Base-by-base conservation (phyloP, 1,140 invertebrate species). In the Drosophila melanica region DNA sequence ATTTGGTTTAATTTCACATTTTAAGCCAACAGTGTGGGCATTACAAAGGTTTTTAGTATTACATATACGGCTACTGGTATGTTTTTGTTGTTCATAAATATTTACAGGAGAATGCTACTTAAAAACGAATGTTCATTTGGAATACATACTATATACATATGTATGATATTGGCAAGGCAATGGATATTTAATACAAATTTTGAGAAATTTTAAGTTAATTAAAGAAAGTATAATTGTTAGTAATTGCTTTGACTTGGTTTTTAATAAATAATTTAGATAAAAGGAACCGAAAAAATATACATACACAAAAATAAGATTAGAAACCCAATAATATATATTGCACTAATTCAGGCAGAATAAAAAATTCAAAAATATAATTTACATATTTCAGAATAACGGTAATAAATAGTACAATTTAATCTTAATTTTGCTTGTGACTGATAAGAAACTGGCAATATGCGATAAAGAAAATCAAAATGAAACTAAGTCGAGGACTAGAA, bases 401-500 rank as follows among this genome's bases (percentile, higher is more conserved):
- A 47, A 12, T 23, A 47, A 47, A 0, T 41, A 23, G 23, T 23
- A 8, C 20, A n/a, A n/a, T n/a, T n/a, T n/a, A n/a, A n/a, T n/a
- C n/a, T n/a, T n/a, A n/a, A n/a, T n/a, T n/a, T n/a, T n/a, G n/a
- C n/a, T n/a, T n/a, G n/a, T n/a, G n/a, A n/a, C n/a, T 27, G 48
- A 4, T 63, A 77, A 62, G 54, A 66, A 77, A 77, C 44, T 67
- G 71, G 44, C 30, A 59, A 42, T 41, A 42, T 77, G 48, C 18
- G 18, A 47, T 4, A 42, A 11, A 12, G 45, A 42, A 30, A 16
- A 27, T 27, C 27, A 30, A 35, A 12, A 50, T 54, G 33, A 57
- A 62, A 39, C 39, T 35, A 54, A 64, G 18, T 11, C 47, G 33
- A 62, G 33, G 81, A 86, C 84, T 86, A 86, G 79, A 75, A 68